Conservation (phyloP, 2,113 vertebrate species). For the Lasiurus borealis region DNA sequence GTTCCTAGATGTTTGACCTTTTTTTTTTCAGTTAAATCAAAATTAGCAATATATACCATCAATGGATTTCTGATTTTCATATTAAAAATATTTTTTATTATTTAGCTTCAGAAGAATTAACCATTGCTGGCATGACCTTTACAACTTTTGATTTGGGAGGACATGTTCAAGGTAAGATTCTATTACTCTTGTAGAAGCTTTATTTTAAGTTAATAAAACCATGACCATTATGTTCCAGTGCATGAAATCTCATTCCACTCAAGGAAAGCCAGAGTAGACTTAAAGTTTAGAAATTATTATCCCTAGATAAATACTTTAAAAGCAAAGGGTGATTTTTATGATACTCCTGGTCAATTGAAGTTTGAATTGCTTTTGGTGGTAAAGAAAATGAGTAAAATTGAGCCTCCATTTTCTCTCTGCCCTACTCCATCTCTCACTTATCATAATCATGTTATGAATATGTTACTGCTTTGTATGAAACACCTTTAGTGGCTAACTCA, state of each 20-base stretch:
- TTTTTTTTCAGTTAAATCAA: slow-evolving; percentile 30
- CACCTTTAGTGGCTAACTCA: not conserved
- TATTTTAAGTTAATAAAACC: slow-evolving; percentile 50
- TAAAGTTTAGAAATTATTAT: slow-evolving; percentile 25
- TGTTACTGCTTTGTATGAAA: not conserved
- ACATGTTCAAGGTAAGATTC: slow-evolving; percentile 94
- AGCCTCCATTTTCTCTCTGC: not conserved
- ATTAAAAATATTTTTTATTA: slow-evolving; percentile 60
- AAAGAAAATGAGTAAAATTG: not conserved
- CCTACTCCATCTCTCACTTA: not conserved
- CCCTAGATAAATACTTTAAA: slow-evolving; percentile 31
- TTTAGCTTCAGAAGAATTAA: slow-evolving; percentile 98
- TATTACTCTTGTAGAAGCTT: not conserved
- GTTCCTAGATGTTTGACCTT: slow-evolving; percentile 28
- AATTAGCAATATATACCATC: slow-evolving; percentile 9
- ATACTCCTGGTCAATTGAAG: not conserved
- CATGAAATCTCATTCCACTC: slow-evolving; percentile 18
- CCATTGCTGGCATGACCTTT: slow-evolving; percentile 99
- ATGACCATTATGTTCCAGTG: not conserved
- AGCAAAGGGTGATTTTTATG: slow-evolving; percentile 24
- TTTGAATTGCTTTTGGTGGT: slow-evolving; percentile 16
- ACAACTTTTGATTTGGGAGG: slow-evolving; percentile 99
- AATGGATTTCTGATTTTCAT: slow-evolving; percentile 46
- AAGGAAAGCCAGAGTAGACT: slow-evolving; percentile 4
- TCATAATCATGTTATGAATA: not conserved